Percentiles rank a stretch among this genome's conserved stretches.
Conservation (phyloP, 1,140 invertebrate genomes). For the Chionoecetes opilio region DNA sequence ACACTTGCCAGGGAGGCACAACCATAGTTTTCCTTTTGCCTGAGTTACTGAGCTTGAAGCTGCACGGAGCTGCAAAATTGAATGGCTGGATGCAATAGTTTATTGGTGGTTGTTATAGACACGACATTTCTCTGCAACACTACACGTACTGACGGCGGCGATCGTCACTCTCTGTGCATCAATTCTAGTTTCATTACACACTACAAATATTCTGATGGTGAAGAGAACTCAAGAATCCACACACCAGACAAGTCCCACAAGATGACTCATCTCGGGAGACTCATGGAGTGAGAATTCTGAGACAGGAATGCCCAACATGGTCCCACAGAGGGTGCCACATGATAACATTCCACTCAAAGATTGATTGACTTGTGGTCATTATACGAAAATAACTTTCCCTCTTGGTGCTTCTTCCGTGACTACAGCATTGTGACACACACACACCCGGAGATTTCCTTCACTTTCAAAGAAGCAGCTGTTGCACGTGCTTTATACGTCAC, state of each 20-base stretch:
- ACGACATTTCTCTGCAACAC: conserved; percentile 50
- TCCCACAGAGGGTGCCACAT: background rate
- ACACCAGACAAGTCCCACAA: background rate
- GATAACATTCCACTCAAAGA: background rate
- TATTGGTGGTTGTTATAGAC: conserved; percentile 65
- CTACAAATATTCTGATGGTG: conserved; percentile 62
- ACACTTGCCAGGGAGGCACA: conserved; percentile 78
- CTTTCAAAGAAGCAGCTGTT: conserved; percentile 43
- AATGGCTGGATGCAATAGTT: conserved; percentile 78
- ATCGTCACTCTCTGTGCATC: conserved; percentile 62
- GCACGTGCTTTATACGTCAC: background rate
- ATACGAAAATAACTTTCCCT: background rate
- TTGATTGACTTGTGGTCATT: background rate
- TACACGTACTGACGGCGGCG: conserved; percentile 59
- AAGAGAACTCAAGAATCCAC: conserved; percentile 63
- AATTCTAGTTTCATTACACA: conserved; percentile 67
- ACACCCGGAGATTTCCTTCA: conserved; percentile 55
- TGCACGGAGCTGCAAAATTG: conserved; percentile 78
- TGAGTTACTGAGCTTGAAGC: conserved; percentile 79
- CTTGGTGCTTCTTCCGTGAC: conserved; percentile 45
- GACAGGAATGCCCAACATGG: conserved; percentile 3
- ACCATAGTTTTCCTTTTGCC: conserved; percentile 76
- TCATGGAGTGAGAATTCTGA: background rate
- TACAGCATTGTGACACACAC: conserved; percentile 60
- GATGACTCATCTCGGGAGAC: conserved; percentile 15